Conservation (phyloP, 2,113 vertebrate genomes). For the Psilopogon haemacephalus region DNA sequence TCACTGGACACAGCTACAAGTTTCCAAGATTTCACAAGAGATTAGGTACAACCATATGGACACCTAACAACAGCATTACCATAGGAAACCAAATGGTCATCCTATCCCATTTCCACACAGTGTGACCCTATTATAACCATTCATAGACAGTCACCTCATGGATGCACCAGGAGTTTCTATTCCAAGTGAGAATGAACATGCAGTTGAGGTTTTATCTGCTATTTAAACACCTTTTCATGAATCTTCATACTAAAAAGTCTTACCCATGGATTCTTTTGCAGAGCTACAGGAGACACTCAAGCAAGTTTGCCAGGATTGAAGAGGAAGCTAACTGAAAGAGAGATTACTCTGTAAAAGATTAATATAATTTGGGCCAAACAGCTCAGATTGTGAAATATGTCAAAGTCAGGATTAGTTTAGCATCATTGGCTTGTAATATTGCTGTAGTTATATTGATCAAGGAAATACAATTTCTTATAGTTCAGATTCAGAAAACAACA, state of each 20-base stretch:
- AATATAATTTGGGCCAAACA: neutral
- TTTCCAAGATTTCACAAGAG: neutral
- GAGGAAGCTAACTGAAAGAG: neutral
- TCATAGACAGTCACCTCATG: neutral
- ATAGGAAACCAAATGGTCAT: neutral
- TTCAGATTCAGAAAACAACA: neutral
- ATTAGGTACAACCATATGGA: neutral
- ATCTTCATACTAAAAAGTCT: neutral
- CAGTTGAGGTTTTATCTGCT: neutral
- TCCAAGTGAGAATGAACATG: neutral
- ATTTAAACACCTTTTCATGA: neutral
- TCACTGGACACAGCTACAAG: fast-evolving
- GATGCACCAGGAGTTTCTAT: neutral
- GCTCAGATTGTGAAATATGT: neutral
- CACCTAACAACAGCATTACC: neutral
- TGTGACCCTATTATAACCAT: neutral
- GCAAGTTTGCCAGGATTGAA: neutral
- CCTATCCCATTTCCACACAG: neutral
- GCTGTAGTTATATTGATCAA: neutral
- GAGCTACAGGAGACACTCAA: neutral
- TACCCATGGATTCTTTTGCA: neutral
- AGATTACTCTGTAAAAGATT: neutral
- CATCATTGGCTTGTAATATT: neutral
- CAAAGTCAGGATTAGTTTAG: constrained; percentile 10
- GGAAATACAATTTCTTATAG: neutral